phyloP scores from a whole-genome alignment of 2,888 invertebrate species.

The Pristionchus exspectatus region DNA sequence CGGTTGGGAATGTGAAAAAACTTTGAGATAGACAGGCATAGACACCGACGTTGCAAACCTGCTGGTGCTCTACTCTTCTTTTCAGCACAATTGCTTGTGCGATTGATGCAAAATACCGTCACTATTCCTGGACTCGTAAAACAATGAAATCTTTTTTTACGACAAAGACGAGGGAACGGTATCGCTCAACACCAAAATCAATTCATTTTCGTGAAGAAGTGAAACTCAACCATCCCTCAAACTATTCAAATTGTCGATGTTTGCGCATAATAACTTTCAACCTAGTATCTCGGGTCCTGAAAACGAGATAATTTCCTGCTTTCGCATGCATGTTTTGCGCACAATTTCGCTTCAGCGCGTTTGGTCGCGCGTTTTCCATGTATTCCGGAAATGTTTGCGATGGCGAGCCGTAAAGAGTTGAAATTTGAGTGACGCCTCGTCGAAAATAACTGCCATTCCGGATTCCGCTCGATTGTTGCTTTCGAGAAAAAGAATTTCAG shows the following conservation, averaged over 20 bases:
- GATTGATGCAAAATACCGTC: no score
- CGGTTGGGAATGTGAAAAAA: no score
- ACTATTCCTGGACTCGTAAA: no score
- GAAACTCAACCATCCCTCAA: not conserved
- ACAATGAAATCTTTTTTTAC: no score
- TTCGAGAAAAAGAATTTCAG: no score
- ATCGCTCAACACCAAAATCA: no score
- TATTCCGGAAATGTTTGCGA: not conserved
- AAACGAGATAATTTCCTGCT: not conserved
- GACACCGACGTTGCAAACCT: no score
- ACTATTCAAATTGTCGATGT: no score
- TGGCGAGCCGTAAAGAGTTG: not conserved
- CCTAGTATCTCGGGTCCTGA: not conserved
- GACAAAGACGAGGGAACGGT: no score
- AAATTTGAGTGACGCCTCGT: conserved; percentile 18
- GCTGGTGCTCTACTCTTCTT: no score
- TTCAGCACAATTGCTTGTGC: no score
- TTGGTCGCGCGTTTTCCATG: not conserved
- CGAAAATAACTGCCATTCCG: not conserved
- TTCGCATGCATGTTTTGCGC: not conserved
- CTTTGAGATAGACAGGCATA: no score
- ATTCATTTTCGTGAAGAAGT: not conserved
- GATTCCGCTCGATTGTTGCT: not conserved
- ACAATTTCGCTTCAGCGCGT: not conserved
- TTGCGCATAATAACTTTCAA: not conserved